Evolutionary conservation across 2,888 invertebrate species (phyloP), one percentile per base, ranked within the genome.

Genomic region (Electrophaes corylata): DNA sequence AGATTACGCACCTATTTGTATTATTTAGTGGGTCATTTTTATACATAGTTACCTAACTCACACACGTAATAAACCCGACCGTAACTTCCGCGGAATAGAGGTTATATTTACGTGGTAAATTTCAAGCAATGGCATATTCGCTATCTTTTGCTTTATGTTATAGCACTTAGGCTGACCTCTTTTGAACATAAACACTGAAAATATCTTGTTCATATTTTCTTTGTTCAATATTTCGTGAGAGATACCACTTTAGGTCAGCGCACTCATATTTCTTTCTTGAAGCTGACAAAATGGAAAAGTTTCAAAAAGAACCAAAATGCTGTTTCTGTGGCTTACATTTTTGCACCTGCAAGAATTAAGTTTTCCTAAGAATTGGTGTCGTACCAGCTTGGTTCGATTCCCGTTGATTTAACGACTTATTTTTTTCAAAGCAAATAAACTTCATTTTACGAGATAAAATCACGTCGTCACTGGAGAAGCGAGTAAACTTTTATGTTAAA

Each of bases 1-100:
- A 74, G 78, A 80, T 83, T 64, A 66, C 64, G 55, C 63, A 60
- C 62, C 64, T 69, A 71, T 72, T 73, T 68, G 51, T 59, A 60
- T 65, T 70, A 66, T 71, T 67, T 69, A 68, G 61, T 66, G 54
- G 45, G 55, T 44, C 57, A 52, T 63, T 66, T 58, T 64, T 55
- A 45, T 49, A 40, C 50, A 51, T 54, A 55, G 51, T 57, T 50
- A 20, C 14, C 31, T 23, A 26, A 14, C 18, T 12, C 44, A 23
- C 33, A 44, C 40, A 40, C 49, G 31, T 47, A 55, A 48, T 54
- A 57, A 55, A 51, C 40, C 16, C 45, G n/a, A 54, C 55, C 44
- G 20, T 55, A 52, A 35, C 14, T 19, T 26, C 19, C 19, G 29
- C 12, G 49, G 8, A 16, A 58, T 55, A 58, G 40, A 40, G 46